phyloP scores from a whole-genome alignment of 2,797 vertebrate species.

The Danio kyathit region DNA sequence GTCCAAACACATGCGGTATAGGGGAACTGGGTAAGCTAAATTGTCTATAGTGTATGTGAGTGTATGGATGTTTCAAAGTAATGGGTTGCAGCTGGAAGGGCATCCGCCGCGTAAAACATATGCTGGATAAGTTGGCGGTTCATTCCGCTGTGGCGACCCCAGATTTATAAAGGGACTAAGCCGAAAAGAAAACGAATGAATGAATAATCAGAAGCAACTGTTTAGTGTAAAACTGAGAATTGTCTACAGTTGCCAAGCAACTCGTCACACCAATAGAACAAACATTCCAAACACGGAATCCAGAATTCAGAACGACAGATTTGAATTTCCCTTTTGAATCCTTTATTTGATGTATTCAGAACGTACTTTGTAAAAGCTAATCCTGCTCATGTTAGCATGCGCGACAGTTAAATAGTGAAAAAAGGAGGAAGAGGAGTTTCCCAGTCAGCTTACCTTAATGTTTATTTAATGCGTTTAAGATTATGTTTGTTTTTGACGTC shows the following conservation, averaged over 20 bases:
- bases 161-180: no score
- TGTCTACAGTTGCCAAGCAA: neutral
- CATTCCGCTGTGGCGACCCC: no score
- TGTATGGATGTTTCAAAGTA: no score
- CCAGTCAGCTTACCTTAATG: neutral
- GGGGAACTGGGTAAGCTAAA: no score
- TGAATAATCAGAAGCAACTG: neutral
- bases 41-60: no score
- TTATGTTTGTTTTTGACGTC: slow-evolving; percentile 12
- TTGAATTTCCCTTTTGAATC: neutral
- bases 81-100: no score
- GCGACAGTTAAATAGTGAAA: neutral
- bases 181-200: no score
- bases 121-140: no score
- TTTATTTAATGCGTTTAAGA: neutral
- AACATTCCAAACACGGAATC: neutral
- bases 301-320: neutral
- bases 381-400: neutral
- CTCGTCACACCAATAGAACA: neutral
- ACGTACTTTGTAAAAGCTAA: no score
- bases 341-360: neutral
- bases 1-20: no score
- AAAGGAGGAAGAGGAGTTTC: neutral
- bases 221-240: neutral
- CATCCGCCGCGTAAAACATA: no score